phyloP scores from a whole-genome alignment of 2,797 vertebrate species.

The Chiroxiphia lanceolata region DNA sequence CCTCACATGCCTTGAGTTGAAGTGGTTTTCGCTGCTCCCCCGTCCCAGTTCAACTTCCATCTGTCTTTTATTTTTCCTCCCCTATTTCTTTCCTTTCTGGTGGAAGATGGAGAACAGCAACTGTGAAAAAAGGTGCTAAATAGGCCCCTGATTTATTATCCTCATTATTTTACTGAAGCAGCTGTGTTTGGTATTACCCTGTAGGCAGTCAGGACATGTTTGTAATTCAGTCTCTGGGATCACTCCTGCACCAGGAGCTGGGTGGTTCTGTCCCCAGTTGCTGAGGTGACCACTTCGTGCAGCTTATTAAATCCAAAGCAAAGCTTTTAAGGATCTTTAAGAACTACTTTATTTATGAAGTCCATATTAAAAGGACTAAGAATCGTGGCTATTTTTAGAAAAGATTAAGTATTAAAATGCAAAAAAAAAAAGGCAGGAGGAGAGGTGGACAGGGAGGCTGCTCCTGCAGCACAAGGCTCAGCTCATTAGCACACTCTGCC shows the following conservation, averaged over 20 bases:
- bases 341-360: background rate
- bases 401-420: background rate
- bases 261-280: background rate
- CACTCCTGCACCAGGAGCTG: background rate
- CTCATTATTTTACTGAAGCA: background rate
- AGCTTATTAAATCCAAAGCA: background rate
- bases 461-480: background rate
- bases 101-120: background rate
- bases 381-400: background rate
- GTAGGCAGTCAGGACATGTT: background rate
- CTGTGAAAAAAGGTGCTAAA: background rate
- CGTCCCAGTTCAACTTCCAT: background rate
- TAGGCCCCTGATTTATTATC: background rate
- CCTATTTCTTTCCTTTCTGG: background rate
- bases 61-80: background rate
- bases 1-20: background rate
- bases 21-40: rapidly evolving
- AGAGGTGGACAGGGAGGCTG: background rate
- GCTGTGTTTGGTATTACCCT: background rate
- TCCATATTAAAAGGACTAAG: background rate
- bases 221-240: rapidly evolving
- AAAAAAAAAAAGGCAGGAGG: background rate
- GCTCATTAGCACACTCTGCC: background rate
- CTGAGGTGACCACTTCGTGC: background rate
- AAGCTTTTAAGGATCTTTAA: background rate